These are phyloP conservation scores for Tetranychus truncatus DNA, from an alignment of 2,888 invertebrate genomes.

Conservation along the genomic window DNA sequence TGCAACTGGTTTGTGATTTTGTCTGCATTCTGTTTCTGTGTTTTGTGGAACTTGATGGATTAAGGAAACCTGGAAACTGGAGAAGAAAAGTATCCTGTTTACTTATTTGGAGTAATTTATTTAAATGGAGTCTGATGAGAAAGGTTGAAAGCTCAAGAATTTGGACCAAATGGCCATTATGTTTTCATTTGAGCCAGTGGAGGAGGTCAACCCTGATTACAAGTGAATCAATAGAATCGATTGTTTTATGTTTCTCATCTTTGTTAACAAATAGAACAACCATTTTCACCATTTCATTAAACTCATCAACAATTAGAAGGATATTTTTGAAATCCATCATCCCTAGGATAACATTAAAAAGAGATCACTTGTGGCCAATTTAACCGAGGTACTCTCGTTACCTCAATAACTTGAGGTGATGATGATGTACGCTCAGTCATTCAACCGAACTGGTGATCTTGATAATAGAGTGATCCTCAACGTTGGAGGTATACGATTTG, in stretches of 20 bases:
- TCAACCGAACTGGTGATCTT: not conserved
- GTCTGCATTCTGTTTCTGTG: not conserved
- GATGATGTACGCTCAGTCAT: conserved; percentile 2
- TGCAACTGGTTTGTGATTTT: not conserved
- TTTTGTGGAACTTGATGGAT: not conserved
- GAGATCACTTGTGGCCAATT: not conserved
- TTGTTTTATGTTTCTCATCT: not conserved
- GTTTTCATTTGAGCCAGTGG: not conserved
- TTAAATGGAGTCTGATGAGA: not conserved
- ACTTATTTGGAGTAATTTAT: not conserved
- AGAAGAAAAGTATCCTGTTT: not conserved
- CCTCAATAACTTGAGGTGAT: not conserved
- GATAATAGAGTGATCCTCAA: conserved; percentile 82
- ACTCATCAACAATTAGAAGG: not conserved
- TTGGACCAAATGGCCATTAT: not conserved
- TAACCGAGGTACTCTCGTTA: not conserved
- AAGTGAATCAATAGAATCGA: not conserved
- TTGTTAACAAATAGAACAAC: not conserved
- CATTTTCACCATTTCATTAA: not conserved
- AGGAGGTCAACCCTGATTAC: not conserved
- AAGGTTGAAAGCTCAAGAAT: not conserved
- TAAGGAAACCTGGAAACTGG: not conserved
- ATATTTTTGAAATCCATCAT: not conserved
- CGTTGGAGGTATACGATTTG: conserved; percentile 93
- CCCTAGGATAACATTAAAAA: not conserved